phyloP scores from a whole-genome alignment of 2,797 vertebrate species.

The Melanotaenia parkinsoni region DNA sequence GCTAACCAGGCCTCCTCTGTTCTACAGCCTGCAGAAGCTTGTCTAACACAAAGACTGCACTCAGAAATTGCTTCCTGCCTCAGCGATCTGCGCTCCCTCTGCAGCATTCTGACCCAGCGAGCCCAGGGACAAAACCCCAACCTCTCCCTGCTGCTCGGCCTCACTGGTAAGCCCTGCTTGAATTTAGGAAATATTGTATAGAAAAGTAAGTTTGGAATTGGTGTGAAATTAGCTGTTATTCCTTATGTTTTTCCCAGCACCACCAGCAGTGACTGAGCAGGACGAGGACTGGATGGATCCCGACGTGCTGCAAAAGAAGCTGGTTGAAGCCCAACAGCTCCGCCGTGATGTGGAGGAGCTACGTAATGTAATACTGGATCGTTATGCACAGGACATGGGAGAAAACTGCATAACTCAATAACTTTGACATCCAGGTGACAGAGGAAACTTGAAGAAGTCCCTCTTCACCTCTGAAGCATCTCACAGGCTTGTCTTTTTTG shows the following conservation, averaged over 20 bases:
- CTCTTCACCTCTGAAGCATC: constrained; percentile 22
- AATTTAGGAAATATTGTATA: not conserved
- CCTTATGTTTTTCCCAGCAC: constrained; percentile 69
- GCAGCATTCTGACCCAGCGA: constrained; percentile 93
- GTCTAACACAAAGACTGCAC: constrained; percentile 85
- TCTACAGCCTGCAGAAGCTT: constrained; percentile 76
- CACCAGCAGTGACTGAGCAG: constrained; percentile 76
- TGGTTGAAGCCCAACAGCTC: constrained; percentile 90
- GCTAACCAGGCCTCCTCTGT: constrained; percentile 67
- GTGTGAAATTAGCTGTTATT: not conserved
- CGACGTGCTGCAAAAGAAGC: constrained; percentile 89
- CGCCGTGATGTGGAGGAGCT: constrained; percentile 93
- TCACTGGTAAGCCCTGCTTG: constrained; percentile 85
- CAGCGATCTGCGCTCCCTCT: constrained; percentile 91
- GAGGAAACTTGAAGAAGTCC: constrained; percentile 18
- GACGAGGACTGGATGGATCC: constrained; percentile 87
- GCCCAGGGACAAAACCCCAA: constrained; percentile 95
- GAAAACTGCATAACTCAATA: constrained; percentile 98
- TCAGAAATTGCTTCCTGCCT: constrained; percentile 90
- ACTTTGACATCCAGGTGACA: constrained; percentile 21
- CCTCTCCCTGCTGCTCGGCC: constrained; percentile 94
- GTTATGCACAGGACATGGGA: constrained; percentile 98
- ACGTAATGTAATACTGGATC: constrained; percentile 92
- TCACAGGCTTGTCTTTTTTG: constrained; percentile 24
- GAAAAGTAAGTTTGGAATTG: not conserved